Conservation (phyloP, 2,113 vertebrate species). For the Neofelis nebulosa region DNA sequence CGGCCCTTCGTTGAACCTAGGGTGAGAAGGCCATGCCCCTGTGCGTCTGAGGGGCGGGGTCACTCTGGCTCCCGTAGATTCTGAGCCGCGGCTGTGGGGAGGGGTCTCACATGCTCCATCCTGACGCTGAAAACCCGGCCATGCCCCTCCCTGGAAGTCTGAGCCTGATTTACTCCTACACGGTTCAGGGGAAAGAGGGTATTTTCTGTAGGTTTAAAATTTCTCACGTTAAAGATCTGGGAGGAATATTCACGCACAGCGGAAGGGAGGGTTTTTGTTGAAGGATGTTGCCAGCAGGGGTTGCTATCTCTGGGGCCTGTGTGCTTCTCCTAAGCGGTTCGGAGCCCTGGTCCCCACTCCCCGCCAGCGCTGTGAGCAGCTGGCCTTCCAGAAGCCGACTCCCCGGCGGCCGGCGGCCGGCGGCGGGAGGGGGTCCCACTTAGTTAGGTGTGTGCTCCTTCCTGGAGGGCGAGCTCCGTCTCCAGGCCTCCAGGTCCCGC, state of each 20-base stretch:
- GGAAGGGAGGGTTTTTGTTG: neutral
- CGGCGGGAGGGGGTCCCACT: neutral
- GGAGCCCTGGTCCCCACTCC: neutral
- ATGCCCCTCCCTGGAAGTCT: neutral
- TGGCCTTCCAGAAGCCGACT: neutral
- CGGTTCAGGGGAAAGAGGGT: neutral
- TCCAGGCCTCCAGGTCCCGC: neutral
- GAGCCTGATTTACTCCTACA: neutral
- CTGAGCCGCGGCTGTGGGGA: neutral
- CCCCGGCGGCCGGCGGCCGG: accelerated
- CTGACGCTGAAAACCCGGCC: neutral
- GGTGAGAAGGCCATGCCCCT: neutral
- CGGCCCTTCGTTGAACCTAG: neutral
- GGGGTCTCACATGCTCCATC: neutral
- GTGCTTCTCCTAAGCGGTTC: neutral
- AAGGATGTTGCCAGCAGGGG: neutral
- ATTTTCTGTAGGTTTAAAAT: neutral
- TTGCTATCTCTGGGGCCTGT: neutral
- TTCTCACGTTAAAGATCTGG: neutral
- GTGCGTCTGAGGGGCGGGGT: neutral
- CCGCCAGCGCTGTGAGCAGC: neutral
- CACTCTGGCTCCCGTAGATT: neutral
- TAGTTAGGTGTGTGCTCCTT: neutral
- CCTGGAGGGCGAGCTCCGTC: neutral
- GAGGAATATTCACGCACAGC: neutral